Base-by-base conservation (phyloP, 2,797 vertebrate species). In the Myiotriccus ornatus region DNA sequence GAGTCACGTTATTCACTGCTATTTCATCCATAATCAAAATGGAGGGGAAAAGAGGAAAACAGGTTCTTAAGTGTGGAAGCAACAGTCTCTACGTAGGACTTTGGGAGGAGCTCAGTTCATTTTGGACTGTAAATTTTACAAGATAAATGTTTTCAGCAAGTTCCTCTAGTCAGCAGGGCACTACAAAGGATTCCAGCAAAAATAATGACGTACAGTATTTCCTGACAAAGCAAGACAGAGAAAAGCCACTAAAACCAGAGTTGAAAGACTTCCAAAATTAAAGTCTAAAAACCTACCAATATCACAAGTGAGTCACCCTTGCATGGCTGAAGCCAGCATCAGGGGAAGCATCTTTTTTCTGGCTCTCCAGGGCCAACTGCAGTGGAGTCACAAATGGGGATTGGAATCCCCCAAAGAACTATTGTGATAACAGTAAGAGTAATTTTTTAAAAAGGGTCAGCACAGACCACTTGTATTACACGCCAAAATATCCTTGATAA, bases 181-280 rank as follows among this genome's bases (percentile, higher is more conserved):
- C 23, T 89, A 70, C 20, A 89, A 71, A 39, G 20, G 32, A 94
- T 65, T 92, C 77, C 86, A 89, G 80, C 12, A 93, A 92, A 96
- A 93, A 93, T 41, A 82, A 93, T 32, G 13, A 71, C 81, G 30
- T 28, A 80, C 3, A 64, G 17, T 49, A 76, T 34, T 94, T 94
- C 62, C 91, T 92, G 65, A 85, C 79, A 91, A 83, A 91, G 49
- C 10, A 94, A 62, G 7, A 57, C 17, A 81, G 32, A 87, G 79
- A 89, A 77, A 77, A 80, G 39, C 43, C 85, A 86, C n/a, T 34
- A 64, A 92, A 91, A 90, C 46, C 37, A 22, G 12, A 35, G 7
- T 11, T 84, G 68, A 87, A 90, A 81, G n/a, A 35, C 23, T 71
- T 93, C 68, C 80, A 82, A 34, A 49, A 64, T 7, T 18, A 59